These are phyloP conservation scores for Endomychus coccineus DNA, from an alignment of 2,888 invertebrate genomes.

Conservation along the genomic window DNA sequence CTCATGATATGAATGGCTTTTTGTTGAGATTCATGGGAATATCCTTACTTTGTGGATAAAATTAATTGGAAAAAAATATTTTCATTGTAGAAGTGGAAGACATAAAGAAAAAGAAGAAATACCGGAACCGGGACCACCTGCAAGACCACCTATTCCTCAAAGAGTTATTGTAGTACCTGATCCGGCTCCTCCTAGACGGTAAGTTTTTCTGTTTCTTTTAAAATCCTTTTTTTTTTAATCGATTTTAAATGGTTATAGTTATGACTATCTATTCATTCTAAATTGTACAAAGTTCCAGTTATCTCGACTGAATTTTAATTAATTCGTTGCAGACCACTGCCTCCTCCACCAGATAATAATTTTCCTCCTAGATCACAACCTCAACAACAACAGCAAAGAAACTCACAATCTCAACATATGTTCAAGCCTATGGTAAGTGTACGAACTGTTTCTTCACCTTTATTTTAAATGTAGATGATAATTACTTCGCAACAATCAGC, in stretches of 20 bases:
- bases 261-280: no score
- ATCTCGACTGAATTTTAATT: no score
- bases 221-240: no score
- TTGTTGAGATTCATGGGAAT: no score
- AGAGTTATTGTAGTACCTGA: conserved; percentile 88
- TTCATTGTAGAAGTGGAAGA: conserved; percentile 33
- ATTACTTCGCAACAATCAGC: no score
- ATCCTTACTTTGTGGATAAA: no score
- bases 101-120: conserved; percentile 54
- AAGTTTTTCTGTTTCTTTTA: no score
- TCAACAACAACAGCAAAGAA: conserved; percentile 63
- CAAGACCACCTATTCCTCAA: conserved; percentile 82
- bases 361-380: conserved; percentile 44
- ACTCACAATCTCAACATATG: conserved; percentile 73
- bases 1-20: no score
- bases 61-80: no score
- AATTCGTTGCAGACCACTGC: conserved; percentile 61
- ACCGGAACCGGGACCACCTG: conserved; percentile 80
- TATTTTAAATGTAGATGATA: background rate
- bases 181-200: conserved; percentile 59
- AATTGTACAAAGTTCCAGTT: no score
- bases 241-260: no score
- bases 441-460: background rate
- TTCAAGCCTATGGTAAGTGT: conserved; percentile 77
- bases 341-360: conserved; percentile 69